Evolutionary conservation across 2,113 vertebrate genomes (phyloP), one percentile per base, ranked within the genome.

Genomic region (Alexandromys fortis): DNA sequence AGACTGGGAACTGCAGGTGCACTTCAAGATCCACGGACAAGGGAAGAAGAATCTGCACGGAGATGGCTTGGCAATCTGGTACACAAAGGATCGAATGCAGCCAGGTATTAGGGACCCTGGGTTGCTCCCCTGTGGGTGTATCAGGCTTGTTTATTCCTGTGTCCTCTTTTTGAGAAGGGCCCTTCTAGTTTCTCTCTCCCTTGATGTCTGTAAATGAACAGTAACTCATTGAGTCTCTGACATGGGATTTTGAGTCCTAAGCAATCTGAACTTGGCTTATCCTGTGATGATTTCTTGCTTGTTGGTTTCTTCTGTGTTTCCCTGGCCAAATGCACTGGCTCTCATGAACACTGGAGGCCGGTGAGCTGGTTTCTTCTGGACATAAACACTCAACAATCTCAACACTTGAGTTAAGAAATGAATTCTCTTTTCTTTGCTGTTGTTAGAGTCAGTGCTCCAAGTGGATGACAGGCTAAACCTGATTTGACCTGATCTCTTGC

Each of bases 41-140:
- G 99, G 99, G 63, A 99, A 99, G 98, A 99, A 99, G 97, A 99
- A 99, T 96, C 99, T 99, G 78, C 99, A 99, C 0, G 99, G 99
- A 0, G 99, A 99, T 0, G 99, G 99, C 0, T 97, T 99, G 79
- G 99, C 99, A 10, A 98, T 99, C 96, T 99, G 99, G 99, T 99
- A 99, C 98, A 99, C 99, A 1, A 99, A 99, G 97, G 99, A 99
- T 30, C 99, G 99, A 38, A 99, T 99, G 99, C 99, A 99, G 97
- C 98, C 99, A 94, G 99, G 99, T 99, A 96, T 92, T 45, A 63
- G 47, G 38, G 92, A 1, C 22, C 21, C 8, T 22, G n/a, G 24
- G 24, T 38, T 35, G 45, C 49, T 86, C 70, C 28, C 19, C 30
- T 26, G 5, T n/a, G 72, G 63, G 26, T 0, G 19, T 55, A 5